Conservation (phyloP, 2,888 invertebrate genomes). For the Xanthostigma xanthostigma region DNA sequence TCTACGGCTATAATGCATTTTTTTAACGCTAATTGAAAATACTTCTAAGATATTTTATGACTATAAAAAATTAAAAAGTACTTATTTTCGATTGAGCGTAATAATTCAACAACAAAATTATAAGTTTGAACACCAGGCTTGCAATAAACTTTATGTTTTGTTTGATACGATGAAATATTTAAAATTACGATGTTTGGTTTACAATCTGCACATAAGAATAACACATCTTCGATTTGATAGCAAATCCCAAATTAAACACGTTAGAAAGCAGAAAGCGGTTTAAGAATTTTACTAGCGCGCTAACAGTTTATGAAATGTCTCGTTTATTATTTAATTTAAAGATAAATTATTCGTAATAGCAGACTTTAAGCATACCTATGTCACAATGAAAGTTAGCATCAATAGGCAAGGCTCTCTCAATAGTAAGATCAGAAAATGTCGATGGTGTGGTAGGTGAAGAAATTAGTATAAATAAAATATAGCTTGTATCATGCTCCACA, state of each 20-base stretch:
- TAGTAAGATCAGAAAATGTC: conserved; percentile 59
- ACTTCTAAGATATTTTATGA: too few species aligned
- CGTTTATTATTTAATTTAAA: conserved; percentile 36
- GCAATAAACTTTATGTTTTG: conserved; percentile 36
- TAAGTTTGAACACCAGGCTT: conserved; percentile 45
- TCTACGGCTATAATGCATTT: too few species aligned
- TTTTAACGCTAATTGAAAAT: too few species aligned
- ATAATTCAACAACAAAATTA: conserved; percentile 57
- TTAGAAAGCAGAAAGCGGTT: background rate
- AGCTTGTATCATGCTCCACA: conserved; percentile 37
- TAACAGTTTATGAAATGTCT: too few species aligned
- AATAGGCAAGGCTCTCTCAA: conserved; percentile 68
- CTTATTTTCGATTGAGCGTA: conserved; percentile 52
- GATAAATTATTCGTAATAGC: conserved; percentile 32
- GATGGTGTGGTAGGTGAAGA: conserved; percentile 48
- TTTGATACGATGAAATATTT: conserved; percentile 34
- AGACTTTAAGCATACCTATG: conserved; percentile 39
- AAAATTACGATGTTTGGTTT: conserved; percentile 34
- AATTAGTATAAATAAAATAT: conserved; percentile 39
- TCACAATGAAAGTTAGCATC: conserved; percentile 67
- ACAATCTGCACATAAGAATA: conserved; percentile 33
- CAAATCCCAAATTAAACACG: background rate
- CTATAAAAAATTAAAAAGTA: conserved; percentile 15
- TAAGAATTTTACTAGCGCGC: too few species aligned
- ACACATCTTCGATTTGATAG: background rate